Evolutionary conservation across 2,113 vertebrate genomes (phyloP), one percentile per base, ranked within the genome.

Genomic region (Alexandromys fortis): DNA sequence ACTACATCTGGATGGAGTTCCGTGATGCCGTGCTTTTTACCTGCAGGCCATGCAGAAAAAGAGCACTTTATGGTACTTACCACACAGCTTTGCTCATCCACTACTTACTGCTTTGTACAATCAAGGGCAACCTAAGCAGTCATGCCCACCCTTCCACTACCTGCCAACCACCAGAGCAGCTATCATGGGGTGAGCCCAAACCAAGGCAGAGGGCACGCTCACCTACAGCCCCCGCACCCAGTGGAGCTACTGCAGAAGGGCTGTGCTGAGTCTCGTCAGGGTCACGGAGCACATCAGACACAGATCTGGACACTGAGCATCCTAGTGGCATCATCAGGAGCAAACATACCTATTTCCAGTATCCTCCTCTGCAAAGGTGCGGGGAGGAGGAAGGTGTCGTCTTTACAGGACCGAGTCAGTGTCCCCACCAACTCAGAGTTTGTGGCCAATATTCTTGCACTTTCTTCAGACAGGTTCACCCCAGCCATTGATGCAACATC

Each of bases 401-500:
- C 99, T 97, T 99, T 99, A 98, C 99, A 99, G 82, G 99, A 99
- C 30, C 99, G 98, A 26, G 99, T 99, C 97, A 99, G 98, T 0
- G 98, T 98, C 94, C 99, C 99, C 63, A 99, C 99, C 30, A 99
- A 92, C 78, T 99, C 99, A 0, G 99, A 99, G 98, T 99, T 99
- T 38, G 99, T 99, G 95, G 99, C 99, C 97, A 99, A 97, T 98
- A 99, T 99, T 58, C 99, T 98, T 7, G 99, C 99, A 3, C 99
- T 99, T 97, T 99, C 99, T 97, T 99, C 99, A 0, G 99, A 99
- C 55, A 99, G 96, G 98, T 99, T 99, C 42, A 99, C 99, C 70
- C 99, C 99, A 1, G 99, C 99, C 99, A 99, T 99, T 4, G 99
- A 99, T 6, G 99, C 99, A 94, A 99, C 99, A 12, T 99, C 99